Evolutionary conservation across 92 coral and sea anemone genomes (phyloP).

Genomic region (Phymanthus crucifer): DNA sequence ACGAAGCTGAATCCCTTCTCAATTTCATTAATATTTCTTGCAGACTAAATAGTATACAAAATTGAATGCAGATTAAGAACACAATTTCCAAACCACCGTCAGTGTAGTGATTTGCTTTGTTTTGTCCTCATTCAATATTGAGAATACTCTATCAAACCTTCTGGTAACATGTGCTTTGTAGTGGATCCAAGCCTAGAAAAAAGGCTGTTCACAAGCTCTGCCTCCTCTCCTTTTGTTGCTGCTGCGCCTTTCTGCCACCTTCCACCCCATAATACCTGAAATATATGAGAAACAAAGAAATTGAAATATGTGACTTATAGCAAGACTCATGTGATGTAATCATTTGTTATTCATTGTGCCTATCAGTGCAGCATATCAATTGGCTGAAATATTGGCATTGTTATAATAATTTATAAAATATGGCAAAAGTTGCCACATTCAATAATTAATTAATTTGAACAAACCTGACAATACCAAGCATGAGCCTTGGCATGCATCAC

Average conservation of each 20-base stretch:
- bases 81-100: too few species aligned
- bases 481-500: slow-evolving; percentile 78
- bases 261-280: slow-evolving; percentile 56
- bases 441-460: not conserved
- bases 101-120: too few species aligned
- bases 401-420: not conserved
- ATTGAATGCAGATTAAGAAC: too few species aligned
- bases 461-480: slow-evolving; percentile 83
- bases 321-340: not conserved
- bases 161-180: slow-evolving; percentile 70
- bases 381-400: not conserved
- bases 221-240: slow-evolving; percentile 78
- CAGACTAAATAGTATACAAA: not conserved
- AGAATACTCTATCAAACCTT: slow-evolving; percentile 37
- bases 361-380: too few species aligned
- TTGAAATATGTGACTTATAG: not conserved
- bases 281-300: slow-evolving; percentile 4
- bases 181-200: slow-evolving; percentile 59
- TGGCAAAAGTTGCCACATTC: not conserved
- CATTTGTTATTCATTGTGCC: too few species aligned
- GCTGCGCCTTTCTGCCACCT: slow-evolving; percentile 73
- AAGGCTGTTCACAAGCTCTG: slow-evolving; percentile 66
- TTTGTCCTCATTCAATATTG: too few species aligned
- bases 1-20: too few species aligned
- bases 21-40: too few species aligned